These are phyloP conservation scores for Megalurothrips usitatus DNA, from an alignment of 2,888 invertebrate species.

Conservation along the genomic window DNA sequence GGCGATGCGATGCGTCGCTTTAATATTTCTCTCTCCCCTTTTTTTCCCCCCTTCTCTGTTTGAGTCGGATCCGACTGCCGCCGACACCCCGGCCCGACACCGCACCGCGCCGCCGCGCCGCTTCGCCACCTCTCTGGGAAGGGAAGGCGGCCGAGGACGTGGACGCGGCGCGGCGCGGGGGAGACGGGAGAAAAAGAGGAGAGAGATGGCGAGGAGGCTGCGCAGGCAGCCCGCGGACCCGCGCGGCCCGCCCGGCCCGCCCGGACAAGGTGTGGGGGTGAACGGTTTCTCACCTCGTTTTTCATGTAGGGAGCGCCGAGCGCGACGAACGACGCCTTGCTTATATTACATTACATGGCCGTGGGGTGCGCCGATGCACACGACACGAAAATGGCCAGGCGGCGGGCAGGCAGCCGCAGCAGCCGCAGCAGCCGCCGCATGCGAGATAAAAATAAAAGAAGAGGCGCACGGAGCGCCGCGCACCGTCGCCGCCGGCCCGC, in stretches of 20 bases:
- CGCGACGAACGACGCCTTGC: neutral
- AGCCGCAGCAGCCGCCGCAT: too few species aligned
- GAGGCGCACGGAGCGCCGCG: neutral
- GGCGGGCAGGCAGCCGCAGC: too few species aligned
- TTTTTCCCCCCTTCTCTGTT: neutral
- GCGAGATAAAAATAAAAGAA: too few species aligned
- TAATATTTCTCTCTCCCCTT: slow-evolving; percentile 2
- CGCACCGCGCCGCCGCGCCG: neutral
- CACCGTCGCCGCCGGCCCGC: neutral
- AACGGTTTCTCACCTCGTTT: slow-evolving; percentile 6
- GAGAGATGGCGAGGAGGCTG: neutral
- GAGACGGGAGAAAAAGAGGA: neutral
- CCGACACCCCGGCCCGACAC: neutral
- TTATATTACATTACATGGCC: neutral
- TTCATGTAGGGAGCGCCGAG: neutral
- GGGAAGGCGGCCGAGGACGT: neutral
- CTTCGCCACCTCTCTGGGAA: neutral
- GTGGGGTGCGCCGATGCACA: too few species aligned
- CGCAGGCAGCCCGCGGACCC: neutral
- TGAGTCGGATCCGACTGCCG: neutral
- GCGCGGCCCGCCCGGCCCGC: too few species aligned
- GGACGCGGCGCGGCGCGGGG: neutral
- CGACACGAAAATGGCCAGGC: too few species aligned
- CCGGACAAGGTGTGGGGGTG: neutral
- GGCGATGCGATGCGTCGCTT: slow-evolving; percentile 1